phyloP scores from a whole-genome alignment of 2,888 invertebrate genomes.

The Rhagonycha fulva region DNA sequence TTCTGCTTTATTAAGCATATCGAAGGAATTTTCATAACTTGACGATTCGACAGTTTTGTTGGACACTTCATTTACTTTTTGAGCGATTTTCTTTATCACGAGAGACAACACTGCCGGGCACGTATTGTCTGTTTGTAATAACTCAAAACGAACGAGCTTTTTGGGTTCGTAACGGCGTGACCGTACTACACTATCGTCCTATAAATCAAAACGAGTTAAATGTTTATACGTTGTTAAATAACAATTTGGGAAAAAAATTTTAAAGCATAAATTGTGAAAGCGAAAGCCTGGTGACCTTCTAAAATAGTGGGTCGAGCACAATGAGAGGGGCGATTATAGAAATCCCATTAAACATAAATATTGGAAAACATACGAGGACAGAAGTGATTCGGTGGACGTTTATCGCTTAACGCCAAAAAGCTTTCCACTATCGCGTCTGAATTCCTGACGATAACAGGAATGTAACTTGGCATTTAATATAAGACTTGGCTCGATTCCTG shows the following conservation, averaged over 20 bases:
- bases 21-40: constrained; percentile 19
- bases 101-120: constrained; percentile 28
- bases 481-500: constrained; percentile 33
- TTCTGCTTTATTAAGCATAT: constrained; percentile 13
- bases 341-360: constrained; percentile 25
- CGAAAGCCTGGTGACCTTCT: neutral
- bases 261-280: neutral
- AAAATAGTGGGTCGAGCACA: neutral
- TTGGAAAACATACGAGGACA: constrained; percentile 13
- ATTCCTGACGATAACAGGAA: constrained; percentile 31
- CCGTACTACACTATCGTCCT: constrained; percentile 35
- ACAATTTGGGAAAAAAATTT: neutral
- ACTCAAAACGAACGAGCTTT: constrained; percentile 32
- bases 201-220: constrained; percentile 33
- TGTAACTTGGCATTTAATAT: constrained; percentile 36
- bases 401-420: constrained; percentile 22
- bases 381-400: constrained; percentile 18
- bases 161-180: constrained; percentile 36
- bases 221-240: neutral
- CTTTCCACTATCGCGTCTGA: constrained; percentile 16
- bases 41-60: constrained; percentile 28
- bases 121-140: constrained; percentile 37
- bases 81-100: constrained; percentile 36
- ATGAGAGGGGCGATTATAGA: constrained; percentile 2
- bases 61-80: constrained; percentile 35